Percentiles rank a stretch among this genome's conserved stretches.
Conservation (phyloP, 1,140 invertebrate species). For the Heliconius congener region DNA sequence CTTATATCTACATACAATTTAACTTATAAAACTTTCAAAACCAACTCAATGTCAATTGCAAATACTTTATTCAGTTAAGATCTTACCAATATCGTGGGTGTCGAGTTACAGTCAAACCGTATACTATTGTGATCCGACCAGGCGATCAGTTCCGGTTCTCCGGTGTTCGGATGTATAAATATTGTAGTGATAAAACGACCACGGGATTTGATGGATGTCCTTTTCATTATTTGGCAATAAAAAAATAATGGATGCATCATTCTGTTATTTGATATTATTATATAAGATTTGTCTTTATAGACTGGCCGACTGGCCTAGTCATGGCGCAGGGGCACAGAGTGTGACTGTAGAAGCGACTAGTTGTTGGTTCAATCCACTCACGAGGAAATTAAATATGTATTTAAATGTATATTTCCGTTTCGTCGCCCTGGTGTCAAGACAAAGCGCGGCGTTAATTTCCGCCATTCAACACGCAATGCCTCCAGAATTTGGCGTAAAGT, state of each 20-base stretch:
- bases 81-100: conserved; percentile 46
- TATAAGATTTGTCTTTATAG: not conserved
- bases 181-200: conserved; percentile 33
- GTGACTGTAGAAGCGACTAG: too few relatives aligned
- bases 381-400: too few relatives aligned
- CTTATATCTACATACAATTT: not conserved
- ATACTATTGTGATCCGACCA: conserved; percentile 52
- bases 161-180: conserved; percentile 32
- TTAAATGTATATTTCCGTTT: too few relatives aligned
- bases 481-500: too few relatives aligned
- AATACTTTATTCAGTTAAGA: not conserved
- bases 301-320: too few relatives aligned
- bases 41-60: not conserved
- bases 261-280: not conserved
- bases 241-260: not conserved
- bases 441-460: too few relatives aligned
- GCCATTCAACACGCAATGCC: too few relatives aligned
- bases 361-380: too few relatives aligned
- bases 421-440: too few relatives aligned
- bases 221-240: conserved; percentile 2
- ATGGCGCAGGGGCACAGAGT: too few relatives aligned
- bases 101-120: conserved; percentile 67
- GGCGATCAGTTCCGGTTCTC: conserved; percentile 64
- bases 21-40: not conserved
- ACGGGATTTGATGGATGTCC: not conserved